A percentile compares a stretch with the other conserved stretches of the same genome.
phyloP scores from a whole-genome alignment of 2,888 invertebrate species.

The Hirtodrosophila confusa region DNA sequence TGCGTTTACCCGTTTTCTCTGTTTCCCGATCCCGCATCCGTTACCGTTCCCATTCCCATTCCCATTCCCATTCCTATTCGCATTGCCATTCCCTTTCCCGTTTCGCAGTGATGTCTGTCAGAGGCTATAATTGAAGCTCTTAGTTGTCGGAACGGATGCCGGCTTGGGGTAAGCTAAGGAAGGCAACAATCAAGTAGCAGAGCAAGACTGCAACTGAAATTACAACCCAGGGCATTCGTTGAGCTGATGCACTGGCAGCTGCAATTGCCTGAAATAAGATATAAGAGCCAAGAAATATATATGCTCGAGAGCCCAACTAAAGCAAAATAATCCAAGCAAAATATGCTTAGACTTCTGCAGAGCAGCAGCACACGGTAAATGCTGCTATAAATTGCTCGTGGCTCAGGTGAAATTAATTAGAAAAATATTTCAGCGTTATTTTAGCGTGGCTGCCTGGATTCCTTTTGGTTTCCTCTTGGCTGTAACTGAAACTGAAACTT shows the following conservation, averaged over 20 bases:
- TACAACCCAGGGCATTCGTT: constrained; percentile 65
- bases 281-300: constrained; percentile 54
- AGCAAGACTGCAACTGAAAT: constrained; percentile 70
- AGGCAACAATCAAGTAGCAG: constrained; percentile 67
- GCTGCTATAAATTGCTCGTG: constrained; percentile 72
- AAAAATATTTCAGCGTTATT: constrained; percentile 73
- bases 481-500: constrained; percentile 24
- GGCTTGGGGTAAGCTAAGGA: constrained; percentile 13
- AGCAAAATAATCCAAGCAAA: constrained; percentile 56
- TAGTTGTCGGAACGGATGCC: constrained; percentile 51
- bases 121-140: constrained; percentile 71
- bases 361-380: constrained; percentile 44
- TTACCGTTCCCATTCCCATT: constrained; percentile 1
- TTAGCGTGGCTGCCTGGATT: constrained; percentile 43
- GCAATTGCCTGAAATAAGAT: constrained; percentile 68
- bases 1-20: constrained; percentile 25
- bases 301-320: constrained; percentile 37
- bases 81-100: constrained; percentile 3
- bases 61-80: constrained; percentile 1
- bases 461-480: constrained; percentile 12
- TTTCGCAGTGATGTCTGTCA: constrained; percentile 41
- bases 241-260: constrained; percentile 26
- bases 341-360: constrained; percentile 40
- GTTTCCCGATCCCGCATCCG: constrained; percentile 6
- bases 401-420: constrained; percentile 74